phyloP scores from a whole-genome alignment of 2,888 invertebrate genomes.

The Eugnorisma glareosa region DNA sequence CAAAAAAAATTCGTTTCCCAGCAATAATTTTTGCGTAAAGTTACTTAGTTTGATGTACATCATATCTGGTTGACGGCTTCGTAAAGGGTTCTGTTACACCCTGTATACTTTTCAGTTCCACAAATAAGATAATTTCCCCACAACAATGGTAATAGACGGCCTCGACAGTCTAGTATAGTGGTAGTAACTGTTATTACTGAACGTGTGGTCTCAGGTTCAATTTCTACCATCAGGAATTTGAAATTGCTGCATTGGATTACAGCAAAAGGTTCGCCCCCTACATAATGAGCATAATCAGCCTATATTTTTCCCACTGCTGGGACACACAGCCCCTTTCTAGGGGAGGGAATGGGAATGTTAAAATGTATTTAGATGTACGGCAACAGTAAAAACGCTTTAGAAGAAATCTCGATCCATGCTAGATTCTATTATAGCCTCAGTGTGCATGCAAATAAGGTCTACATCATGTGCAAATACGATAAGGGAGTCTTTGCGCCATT shows the following conservation, averaged over 20 bases:
- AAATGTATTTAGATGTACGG: not conserved
- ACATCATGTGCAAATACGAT: constrained; percentile 10
- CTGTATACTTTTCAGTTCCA: not conserved
- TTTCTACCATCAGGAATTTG: not conserved
- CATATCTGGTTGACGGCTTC: too few species aligned
- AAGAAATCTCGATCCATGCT: too few species aligned
- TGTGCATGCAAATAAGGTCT: not conserved
- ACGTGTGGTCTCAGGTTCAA: not conserved
- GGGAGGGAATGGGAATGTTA: too few species aligned
- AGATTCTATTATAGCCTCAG: not conserved
- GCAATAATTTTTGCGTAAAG: too few species aligned
- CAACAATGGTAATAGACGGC: not conserved
- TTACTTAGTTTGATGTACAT: too few species aligned
- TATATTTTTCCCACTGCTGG: too few species aligned
- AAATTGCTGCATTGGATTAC: not conserved
- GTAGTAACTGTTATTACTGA: not conserved
- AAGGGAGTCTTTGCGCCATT: constrained; percentile 14
- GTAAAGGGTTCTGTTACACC: too few species aligned
- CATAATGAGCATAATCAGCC: too few species aligned
- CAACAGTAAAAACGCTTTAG: not conserved
- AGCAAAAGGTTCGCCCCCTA: not conserved
- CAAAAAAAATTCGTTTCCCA: too few species aligned
- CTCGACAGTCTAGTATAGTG: not conserved
- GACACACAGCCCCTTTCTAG: too few species aligned
- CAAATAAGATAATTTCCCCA: not conserved